Evolutionary conservation across 2,888 invertebrate species (phyloP), one percentile per base, ranked within the genome.

Genomic region (Dynastes maya): DNA sequence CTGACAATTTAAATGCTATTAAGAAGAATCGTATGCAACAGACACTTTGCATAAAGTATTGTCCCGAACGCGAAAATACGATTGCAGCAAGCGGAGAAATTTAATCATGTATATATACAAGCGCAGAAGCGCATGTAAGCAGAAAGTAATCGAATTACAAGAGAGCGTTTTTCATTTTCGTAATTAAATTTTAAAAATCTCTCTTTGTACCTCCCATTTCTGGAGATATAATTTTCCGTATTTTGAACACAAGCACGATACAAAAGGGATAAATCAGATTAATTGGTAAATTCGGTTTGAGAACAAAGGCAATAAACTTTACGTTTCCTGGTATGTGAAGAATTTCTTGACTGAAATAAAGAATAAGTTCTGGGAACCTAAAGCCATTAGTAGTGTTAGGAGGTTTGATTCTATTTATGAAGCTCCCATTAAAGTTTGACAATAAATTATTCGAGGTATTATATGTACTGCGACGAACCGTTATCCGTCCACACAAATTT

Each of bases 151-250:
- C 55, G 55, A n/a, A 55, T 55, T 55, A 16, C 55, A 11, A 55
- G n/a, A 55, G 11, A 22, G 55, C 55, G 13, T 16, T 55, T 55
- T 55, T 55, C 55, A 55, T 55, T 55, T 13, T 55, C n/a, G n/a
- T 55, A 55, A 55, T 55, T 55, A 55, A n/a, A 55, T 55, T 55
- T 22, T n/a, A 55, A 55, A 55, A 55, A 55, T 55, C 1, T 55
- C 55, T 55, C 55, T 22, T 22, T 22, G 22, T 22, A 55, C 22
- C 1, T 55, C 2, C 22, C 22, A 55, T 55, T 22, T 55, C 55
- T n/a, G 55, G n/a, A 55, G 55, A 55, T 55, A 55, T 16, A 13
- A 55, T 55, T 55, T 55, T 55, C 55, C 55, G 55, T 55, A 16
- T 55, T 6, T 55, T 22, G 55, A n/a, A 55, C 55, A 55, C 55